Conservation (phyloP, 53 echinoderm and acorn worm genomes). For the Pentamera pediparva region DNA sequence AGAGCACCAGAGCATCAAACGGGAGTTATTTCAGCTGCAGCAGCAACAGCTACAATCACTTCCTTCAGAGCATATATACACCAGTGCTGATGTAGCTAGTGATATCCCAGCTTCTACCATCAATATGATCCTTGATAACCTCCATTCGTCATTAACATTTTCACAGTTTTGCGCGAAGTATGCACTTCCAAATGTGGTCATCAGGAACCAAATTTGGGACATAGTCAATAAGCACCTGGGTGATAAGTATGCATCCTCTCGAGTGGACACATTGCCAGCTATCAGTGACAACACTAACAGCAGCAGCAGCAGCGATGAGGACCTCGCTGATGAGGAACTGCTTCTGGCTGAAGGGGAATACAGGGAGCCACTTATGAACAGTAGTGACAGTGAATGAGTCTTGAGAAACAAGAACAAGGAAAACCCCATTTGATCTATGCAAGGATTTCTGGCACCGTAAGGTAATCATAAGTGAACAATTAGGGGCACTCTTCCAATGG, state of each 20-base stretch:
- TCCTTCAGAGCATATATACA: background rate
- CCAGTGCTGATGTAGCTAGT: background rate
- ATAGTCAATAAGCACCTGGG: background rate
- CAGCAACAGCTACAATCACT: background rate
- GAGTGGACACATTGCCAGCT: background rate
- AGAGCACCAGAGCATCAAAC: background rate
- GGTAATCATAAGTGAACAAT: too few relatives aligned
- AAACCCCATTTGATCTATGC: too few relatives aligned
- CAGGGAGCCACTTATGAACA: background rate
- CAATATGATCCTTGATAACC: background rate
- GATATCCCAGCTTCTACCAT: background rate
- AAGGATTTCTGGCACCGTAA: too few relatives aligned
- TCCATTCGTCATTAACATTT: background rate
- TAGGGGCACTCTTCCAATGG: too few relatives aligned
- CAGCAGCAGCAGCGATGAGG: background rate
- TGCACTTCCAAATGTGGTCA: conserved; percentile 8
- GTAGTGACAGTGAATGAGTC: background rate
- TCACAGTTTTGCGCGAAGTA: background rate
- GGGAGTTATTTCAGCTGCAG: background rate
- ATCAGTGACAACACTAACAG: background rate
- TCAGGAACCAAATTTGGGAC: background rate
- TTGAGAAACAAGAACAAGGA: too few relatives aligned
- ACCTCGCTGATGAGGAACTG: background rate
- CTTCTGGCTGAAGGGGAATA: background rate
- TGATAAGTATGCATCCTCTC: background rate